Base-by-base conservation (phyloP, 2,888 invertebrate genomes). In the Amiota communis region DNA sequence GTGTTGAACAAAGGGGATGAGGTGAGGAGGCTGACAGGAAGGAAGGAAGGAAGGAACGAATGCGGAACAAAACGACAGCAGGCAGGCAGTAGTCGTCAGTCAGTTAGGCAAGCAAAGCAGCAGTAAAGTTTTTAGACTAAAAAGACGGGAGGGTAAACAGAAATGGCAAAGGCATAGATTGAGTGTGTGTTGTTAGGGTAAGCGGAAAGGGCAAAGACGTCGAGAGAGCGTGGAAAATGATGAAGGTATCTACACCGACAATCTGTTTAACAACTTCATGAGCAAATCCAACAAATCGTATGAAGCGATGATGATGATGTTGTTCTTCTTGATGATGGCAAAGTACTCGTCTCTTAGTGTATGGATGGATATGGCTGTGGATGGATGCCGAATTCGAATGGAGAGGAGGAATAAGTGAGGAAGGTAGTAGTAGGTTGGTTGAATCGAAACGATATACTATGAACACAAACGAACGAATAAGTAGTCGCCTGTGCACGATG, bases 221-320 rank as follows among this genome's bases (percentile, higher is more conserved):
- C 36, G 64, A 48, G 47, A 71, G 71, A 73, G 76, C 76, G 76
- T 71, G 73, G 72, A 82, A 85, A 79, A 83, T 82, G 82, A 83
- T 83, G 84, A 84, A 83, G 87, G 87, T 87, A 87, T 87, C 87
- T 87, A 87, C 83, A 87, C 87, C 87, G 86, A 87, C 87, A 87
- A 87, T 87, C 87, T 87, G 87, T 87, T 87, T 87, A 87, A 87
- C 87, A 87, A 87, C 87, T 87, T 87, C 87, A 87, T 87, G 87
- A 87, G 85, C 86, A 87, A 87, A 87, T 87, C 87, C 87, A 87
- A 87, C 87, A 87, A 87, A 87, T 87, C 87, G 87, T 87, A 87
- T 87, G 78, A 83, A 82, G 80, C 83, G 83, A 80, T 81, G 81
- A 82, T 81, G 74, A 81, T 79, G 78, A 74, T 70, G 65, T 59